Base-by-base conservation (phyloP, 2,888 invertebrate genomes). In the Chrysolina oricalcia region DNA sequence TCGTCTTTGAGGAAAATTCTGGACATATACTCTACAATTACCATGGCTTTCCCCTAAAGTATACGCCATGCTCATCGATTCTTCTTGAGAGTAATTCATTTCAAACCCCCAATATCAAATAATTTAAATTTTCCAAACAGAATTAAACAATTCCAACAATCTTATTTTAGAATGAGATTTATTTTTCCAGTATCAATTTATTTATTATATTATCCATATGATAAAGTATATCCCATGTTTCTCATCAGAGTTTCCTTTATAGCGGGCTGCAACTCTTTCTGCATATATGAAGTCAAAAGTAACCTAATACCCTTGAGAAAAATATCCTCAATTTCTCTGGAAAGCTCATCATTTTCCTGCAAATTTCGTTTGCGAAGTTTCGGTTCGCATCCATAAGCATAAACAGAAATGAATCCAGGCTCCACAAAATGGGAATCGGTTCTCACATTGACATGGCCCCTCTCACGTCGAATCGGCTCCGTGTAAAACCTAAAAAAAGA, bases 241-340 rank as follows among this genome's bases (percentile, higher is more conserved):
- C 94, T 91, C 96, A 96, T 95, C 41, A 96, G 89, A 0, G 96
- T 95, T 85, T 96, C 96, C 86, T 95, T 95, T 72, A 96, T 95
- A 50, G 96, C 95, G 10, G 95, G 95, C 83, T 96, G 95, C 66
- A 96, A 87, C 83, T 95, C 94, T 80, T 93, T 93, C 86, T 96
- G 95, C 93, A 96, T 95, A 83, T 96, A 96, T 35, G 94, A 93
- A 0, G 95, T 95, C 59, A 96, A 87, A 63, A 96, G 90, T 17
- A 95, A 94, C 81, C 95, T 91, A 62, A 96, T 84, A n/a, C 96
- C 95, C 87, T 94, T 93, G 0, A 96, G 91, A 83, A 96, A 96
- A 62, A 96, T 93, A 81, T 95, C 95, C 85, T 96, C 96, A 93
- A 96, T 94, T 89, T 96, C 96, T 66, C 92, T 91, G 0, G 94